Evolutionary conservation across 2,888 invertebrate species (phyloP).

Genomic region (Drosophila parthenogenetica): DNA sequence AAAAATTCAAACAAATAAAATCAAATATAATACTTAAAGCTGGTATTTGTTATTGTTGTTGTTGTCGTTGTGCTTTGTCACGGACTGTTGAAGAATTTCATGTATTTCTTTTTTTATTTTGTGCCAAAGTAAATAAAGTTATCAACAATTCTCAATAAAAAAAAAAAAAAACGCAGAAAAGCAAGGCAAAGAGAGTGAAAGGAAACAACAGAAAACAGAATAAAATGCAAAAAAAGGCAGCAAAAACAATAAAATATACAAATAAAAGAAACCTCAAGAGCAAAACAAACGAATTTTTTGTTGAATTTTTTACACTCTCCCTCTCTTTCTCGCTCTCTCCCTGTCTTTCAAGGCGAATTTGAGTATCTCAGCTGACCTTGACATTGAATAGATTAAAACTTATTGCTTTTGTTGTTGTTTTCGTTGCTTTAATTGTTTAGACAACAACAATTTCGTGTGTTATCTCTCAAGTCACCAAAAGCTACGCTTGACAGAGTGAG

Average conservation of each 20-base stretch:
- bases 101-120: conserved; percentile 27
- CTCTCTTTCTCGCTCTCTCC: no score
- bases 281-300: conserved; percentile 68
- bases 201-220: conserved; percentile 34
- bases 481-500: conserved; percentile 2
- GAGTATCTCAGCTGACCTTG: conserved; percentile 67
- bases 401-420: conserved; percentile 20
- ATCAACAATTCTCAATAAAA: conserved; percentile 70
- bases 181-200: conserved; percentile 40
- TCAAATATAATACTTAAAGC: conserved; percentile 38
- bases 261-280: conserved; percentile 39
- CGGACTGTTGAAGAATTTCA: conserved; percentile 49
- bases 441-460: conserved; percentile 37
- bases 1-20: conserved; percentile 48
- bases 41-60: conserved; percentile 14
- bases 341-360: conserved; percentile 16
- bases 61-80: conserved; percentile 47
- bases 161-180: conserved; percentile 32
- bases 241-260: conserved; percentile 23
- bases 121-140: conserved; percentile 72
- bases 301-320: conserved; percentile 32
- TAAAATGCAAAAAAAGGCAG: conserved; percentile 32
- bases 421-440: conserved; percentile 41
- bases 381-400: conserved; percentile 77
- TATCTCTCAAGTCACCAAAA: conserved; percentile 25